Evolutionary conservation across 2,888 invertebrate genomes (phyloP).

Genomic region (Dasysyrphus albostriatus): DNA sequence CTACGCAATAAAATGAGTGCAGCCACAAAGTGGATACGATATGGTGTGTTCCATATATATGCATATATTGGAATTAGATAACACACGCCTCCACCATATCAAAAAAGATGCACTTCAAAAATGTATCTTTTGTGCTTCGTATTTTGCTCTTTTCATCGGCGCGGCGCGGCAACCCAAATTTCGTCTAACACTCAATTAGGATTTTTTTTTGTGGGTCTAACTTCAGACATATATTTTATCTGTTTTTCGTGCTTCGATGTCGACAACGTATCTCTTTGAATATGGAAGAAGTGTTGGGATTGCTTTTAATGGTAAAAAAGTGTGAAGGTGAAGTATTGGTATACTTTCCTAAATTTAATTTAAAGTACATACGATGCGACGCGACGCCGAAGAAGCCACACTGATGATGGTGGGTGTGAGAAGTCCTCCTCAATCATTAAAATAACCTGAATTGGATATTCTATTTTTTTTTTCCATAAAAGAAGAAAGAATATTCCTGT

Average conservation of each 20-base stretch:
- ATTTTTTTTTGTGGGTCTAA: conserved; percentile 48
- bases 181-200: conserved; percentile 72
- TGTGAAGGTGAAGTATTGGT: conserved; percentile 42
- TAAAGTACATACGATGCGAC: conserved; percentile 13
- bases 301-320: conserved; percentile 32
- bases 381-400: conserved; percentile 10
- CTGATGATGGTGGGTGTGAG: conserved; percentile 47
- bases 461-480: conserved; percentile 18
- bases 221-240: conserved; percentile 42
- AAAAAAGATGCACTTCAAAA: conserved; percentile 28
- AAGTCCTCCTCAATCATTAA: conserved; percentile 57
- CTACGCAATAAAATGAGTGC: conserved; percentile 60
- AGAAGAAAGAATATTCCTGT: conserved; percentile 28
- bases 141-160: conserved; percentile 53
- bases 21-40: conserved; percentile 56
- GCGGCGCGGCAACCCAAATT: conserved; percentile 64
- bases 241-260: neutral
- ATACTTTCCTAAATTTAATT: conserved; percentile 1
- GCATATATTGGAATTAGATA: conserved; percentile 44
- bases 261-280: conserved; percentile 11
- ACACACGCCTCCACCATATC: conserved; percentile 47
- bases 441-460: conserved; percentile 55
- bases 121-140: conserved; percentile 37
- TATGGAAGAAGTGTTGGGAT: conserved; percentile 20
- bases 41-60: conserved; percentile 53